Conservation (phyloP, 2,797 vertebrate species). For the Apogon talboti region DNA sequence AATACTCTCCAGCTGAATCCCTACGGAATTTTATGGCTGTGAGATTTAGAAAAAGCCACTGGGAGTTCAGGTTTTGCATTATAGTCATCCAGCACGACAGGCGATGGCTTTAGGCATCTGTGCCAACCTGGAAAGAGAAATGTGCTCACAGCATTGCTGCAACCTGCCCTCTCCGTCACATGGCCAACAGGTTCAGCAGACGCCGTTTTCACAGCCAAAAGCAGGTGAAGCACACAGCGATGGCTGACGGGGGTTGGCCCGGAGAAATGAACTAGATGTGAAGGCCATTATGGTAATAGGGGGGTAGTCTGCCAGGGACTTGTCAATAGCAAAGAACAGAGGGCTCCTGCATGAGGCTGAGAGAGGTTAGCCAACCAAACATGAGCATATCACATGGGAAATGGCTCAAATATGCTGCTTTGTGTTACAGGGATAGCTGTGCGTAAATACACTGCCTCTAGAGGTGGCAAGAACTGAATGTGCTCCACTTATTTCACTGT, state of each 20-base stretch:
- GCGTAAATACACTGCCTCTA: slow-evolving; percentile 28
- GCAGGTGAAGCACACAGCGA: slow-evolving; percentile 82
- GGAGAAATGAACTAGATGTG: slow-evolving; percentile 78
- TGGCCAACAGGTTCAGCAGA: slow-evolving; percentile 87
- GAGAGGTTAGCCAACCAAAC: slow-evolving; percentile 88
- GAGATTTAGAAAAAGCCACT: slow-evolving; percentile 14
- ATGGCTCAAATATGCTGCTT: slow-evolving; percentile 84
- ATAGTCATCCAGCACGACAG: slow-evolving; percentile 23
- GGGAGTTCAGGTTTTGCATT: slow-evolving; percentile 29
- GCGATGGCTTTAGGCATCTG: slow-evolving; percentile 19
- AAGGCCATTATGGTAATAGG: slow-evolving; percentile 86
- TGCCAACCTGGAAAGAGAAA: slow-evolving; percentile 77
- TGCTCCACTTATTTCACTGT: slow-evolving; percentile 21
- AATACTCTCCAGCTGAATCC: not conserved
- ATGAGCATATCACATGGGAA: slow-evolving; percentile 84
- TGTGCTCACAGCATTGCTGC: slow-evolving; percentile 83
- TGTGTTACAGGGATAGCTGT: slow-evolving; percentile 36
- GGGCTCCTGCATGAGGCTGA: slow-evolving; percentile 81
- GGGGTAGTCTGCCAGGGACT: slow-evolving; percentile 84
- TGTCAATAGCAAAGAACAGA: slow-evolving; percentile 84
- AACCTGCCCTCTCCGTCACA: slow-evolving; percentile 87
- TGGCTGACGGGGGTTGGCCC: slow-evolving; percentile 81
- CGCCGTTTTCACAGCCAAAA: slow-evolving; percentile 81
- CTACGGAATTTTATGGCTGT: not conserved
- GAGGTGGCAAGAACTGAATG: slow-evolving; percentile 40